Base-by-base conservation (phyloP, 1,140 invertebrate genomes). In the Megalonaias nervosa region DNA sequence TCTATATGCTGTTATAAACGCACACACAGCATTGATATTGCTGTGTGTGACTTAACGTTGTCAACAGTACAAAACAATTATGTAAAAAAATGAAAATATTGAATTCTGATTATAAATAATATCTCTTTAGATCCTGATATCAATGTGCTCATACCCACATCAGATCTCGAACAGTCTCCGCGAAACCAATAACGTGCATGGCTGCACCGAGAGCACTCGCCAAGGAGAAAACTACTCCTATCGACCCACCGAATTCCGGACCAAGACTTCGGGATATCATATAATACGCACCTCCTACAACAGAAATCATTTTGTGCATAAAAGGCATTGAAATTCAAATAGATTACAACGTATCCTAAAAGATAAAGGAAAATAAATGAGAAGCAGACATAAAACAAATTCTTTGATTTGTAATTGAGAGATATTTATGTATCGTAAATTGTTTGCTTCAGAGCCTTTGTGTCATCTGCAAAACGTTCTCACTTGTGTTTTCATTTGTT, bases 141-240 rank as follows among this genome's bases (percentile, higher is more conserved):
- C 38, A 48, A 48, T 48, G 11, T 48, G 38, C 4, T 48, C 77
- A 80, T 81, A 90, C 89, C 84, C 78, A 81, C 79, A 89, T 84
- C 3, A 90, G 48, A 59, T 87, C 92, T 75, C 89, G 75, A 4
- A 99, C 88, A 2, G 97, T 98, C 89, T 98, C 96, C 79, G 97
- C 98, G 91, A 99, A 99, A 9, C 98, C 98, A 38, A 99, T 98
- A 0, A 97, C 96, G 89, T 99, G 99, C 95, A 99, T 97, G 1
- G 98, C 97, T 0, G 97, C 97, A 0, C 97, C 96, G 0, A 99
- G 96, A 0, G 97, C 95, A 88, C 99, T 99, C 0, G 98, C 98
- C 82, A 99, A 95, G 1, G 97, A 96, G 86, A 99, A 99, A 0
- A 99, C 96, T 6, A 99, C 93, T 5, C 98, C 98, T 48, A 99